Evolutionary conservation across 2,113 vertebrate species (phyloP), one percentile per base, ranked within the genome.

Genomic region (Labeo catla): DNA sequence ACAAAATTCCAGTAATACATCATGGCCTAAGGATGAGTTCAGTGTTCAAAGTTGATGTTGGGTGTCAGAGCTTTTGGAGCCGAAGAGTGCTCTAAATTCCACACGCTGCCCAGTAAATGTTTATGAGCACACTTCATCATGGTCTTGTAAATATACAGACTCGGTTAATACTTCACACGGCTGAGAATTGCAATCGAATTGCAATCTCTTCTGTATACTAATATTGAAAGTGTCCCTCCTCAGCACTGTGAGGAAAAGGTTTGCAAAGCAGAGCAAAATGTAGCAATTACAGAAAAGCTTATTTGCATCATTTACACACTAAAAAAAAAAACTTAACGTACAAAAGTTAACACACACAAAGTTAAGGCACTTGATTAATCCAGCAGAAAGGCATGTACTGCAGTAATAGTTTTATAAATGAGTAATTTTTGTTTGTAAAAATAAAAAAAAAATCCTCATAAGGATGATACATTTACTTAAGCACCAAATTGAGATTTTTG

Each of bases 101-200:
- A 61, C 21, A 61, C 10, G 11, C 9, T 61, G 2, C 45, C 45
- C 21, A 23, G 23, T 11, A 82, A 8, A 21, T n/a, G 6, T 66
- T 65, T 15, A 36, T 45, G 47, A 57, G 50, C 76, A 57, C 15
- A 63, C 76, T 82, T 82, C 68, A 73, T 84, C 19, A 39, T 11
- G 10, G 50, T 73, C 50, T 45, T 45, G 81, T 72, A 45, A 83
- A 73, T 72, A 39, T 12, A 28, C 28, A 54, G 81, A 73, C 81
- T 59, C 28, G 4, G 28, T 6, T 84, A 84, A 84, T 84, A 84
- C 82, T 84, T 72, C 49, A 73, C 66, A 43, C 12, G 28, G 36
- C 68, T 57, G 68, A 84, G 34, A 72, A 72, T 16, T 16, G 11
- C 52, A 73, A 8, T 73, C 57, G 50, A n/a, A n/a, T n/a, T n/a